These are phyloP conservation scores for Zoanthus sociatus DNA, from an alignment of 92 coral and sea anemone species.

Conservation along the genomic window DNA sequence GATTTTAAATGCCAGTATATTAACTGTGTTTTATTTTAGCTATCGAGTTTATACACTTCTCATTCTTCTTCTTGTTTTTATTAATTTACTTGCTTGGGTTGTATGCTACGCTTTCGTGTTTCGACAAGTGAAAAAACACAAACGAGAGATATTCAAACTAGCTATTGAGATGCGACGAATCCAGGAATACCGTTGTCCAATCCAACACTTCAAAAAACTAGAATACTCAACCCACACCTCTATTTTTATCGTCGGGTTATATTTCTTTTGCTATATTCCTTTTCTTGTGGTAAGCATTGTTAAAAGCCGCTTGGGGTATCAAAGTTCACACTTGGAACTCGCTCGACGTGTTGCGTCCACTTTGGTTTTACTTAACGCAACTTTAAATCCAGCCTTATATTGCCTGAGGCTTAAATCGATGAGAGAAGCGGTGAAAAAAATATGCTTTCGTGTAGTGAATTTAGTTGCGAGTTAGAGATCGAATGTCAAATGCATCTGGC, in stretches of 20 bases:
- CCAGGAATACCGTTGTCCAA: not conserved
- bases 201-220: not conserved
- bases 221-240: slow-evolving; percentile 13
- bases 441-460: not conserved
- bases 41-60: slow-evolving; percentile 19
- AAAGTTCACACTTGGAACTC: slow-evolving; percentile 4
- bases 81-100: slow-evolving; percentile 27
- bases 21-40: slow-evolving; percentile 25
- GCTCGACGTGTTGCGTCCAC: slow-evolving; percentile 29
- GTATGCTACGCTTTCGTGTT: slow-evolving; percentile 15
- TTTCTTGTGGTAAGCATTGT: slow-evolving; percentile 27
- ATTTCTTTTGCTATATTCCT: slow-evolving; percentile 33
- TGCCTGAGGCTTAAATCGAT: slow-evolving; percentile 27
- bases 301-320: slow-evolving; percentile 19
- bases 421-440: slow-evolving; percentile 11
- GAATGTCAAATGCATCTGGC: too few species aligned
- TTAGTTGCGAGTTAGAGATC: too few species aligned
- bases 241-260: slow-evolving; percentile 25
- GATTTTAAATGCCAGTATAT: not conserved
- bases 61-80: slow-evolving; percentile 7
- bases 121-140: slow-evolving; percentile 20
- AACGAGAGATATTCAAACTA: not conserved
- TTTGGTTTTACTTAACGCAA: slow-evolving; percentile 21
- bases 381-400: slow-evolving; percentile 22
- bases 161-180: slow-evolving; percentile 5